Evolutionary conservation across 2,888 invertebrate genomes (phyloP), one percentile per base, ranked within the genome.

Genomic region (Drosophila stalkeri): DNA sequence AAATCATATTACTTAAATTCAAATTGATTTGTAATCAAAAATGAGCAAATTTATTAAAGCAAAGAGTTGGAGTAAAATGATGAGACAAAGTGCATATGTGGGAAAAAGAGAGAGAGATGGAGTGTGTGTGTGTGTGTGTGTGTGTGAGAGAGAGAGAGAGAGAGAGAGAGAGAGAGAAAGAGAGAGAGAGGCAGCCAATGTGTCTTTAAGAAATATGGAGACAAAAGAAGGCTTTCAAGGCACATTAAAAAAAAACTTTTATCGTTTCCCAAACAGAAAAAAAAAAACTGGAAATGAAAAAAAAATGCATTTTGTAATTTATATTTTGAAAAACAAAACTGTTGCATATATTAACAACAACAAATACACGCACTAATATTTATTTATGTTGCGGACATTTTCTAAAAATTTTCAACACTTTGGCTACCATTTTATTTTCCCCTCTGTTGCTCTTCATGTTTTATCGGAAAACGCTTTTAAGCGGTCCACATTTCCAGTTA

Each of bases 21-120:
- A 57, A 83, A 85, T 81, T 85, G 85, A 85, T 81, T 81, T 81
- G 83, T 82, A 81, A 86, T 89, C 79, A 82, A 79, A 77, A 54
- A 8, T 31, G 16, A 56, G 43, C 60, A 55, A 12, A 12, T 16
- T 11, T 35, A 23, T 37, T 37, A 47, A 37, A 20, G 8, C n/a
- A 49, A 39, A 31, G 35, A 8, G 35, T 44, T 44, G 2, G 63
- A 23, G 37, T 23, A 23, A 35, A 35, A 39, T 37, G 18, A 6
- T 31, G 11, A 27, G 20, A 47, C 7, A 7, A n/a, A 27, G 4
- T 27, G 7, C 16, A 12, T 11, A 18, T 18, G n/a, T 8, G 41
- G 6, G 41, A 37, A 23, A 3, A 41, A 41, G 33, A 20, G 61
- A 49, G 14, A 27, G 23, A 49, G n/a, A 5, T 12, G 1, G 4